Conservation (phyloP, 2,113 vertebrate species). For the Barnardius zonarius region DNA sequence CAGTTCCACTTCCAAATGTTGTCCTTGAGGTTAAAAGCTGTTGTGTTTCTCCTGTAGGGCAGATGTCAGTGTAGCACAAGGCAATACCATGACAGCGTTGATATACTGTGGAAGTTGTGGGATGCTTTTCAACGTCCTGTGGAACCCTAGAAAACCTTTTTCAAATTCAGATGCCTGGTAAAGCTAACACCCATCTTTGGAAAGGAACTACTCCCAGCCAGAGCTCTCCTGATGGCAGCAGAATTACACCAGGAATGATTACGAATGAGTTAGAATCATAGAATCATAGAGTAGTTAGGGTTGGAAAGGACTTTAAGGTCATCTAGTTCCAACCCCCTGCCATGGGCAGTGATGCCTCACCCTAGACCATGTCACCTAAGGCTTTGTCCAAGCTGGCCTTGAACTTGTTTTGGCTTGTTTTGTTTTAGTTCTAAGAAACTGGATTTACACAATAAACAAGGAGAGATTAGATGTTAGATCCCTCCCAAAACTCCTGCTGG, state of each 20-base stretch:
- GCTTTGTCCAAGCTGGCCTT: neutral
- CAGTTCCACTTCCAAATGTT: neutral
- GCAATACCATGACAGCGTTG: neutral
- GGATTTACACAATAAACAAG: neutral
- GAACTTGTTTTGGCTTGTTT: neutral
- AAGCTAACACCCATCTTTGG: neutral
- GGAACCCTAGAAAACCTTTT: neutral
- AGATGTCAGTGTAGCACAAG: neutral
- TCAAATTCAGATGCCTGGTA: neutral
- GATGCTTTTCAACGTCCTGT: neutral
- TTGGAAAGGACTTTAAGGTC: neutral
- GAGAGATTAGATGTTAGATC: neutral
- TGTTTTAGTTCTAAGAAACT: neutral
- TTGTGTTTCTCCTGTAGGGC: neutral
- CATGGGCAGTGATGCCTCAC: neutral
- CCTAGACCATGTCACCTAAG: neutral
- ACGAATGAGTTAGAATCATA: neutral
- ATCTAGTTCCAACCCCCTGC: neutral
- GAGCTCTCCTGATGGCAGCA: neutral
- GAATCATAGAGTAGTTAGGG: neutral
- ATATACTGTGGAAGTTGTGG: neutral
- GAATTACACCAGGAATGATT: neutral
- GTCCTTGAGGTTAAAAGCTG: slow-evolving; percentile 13
- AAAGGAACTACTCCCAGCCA: neutral
- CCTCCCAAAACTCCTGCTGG: neutral